Evolutionary conservation across 2,113 vertebrate species (phyloP).

Genomic region (Corynorhinus townsendii): DNA sequence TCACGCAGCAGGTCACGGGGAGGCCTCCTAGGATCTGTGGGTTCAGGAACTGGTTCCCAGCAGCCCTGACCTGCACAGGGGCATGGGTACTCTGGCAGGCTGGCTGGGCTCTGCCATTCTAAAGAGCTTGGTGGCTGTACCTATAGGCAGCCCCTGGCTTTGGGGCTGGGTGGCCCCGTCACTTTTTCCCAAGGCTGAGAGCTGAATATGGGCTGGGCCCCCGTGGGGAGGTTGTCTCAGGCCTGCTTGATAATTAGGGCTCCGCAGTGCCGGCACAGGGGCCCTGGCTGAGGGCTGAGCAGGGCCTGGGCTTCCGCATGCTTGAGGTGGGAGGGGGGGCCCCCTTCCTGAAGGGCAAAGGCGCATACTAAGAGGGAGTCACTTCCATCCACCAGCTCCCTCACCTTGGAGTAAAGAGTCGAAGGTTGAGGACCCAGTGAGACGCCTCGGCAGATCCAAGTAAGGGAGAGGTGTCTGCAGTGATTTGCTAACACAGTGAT

Average conservation of each 20-base stretch:
- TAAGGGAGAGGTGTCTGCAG: background rate
- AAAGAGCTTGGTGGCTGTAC: background rate
- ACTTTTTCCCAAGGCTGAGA: background rate
- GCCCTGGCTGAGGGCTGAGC: background rate
- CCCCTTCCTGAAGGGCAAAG: background rate
- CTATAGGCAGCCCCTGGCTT: background rate
- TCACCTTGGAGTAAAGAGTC: background rate
- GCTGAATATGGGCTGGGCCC: background rate
- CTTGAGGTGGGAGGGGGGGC: too few species aligned
- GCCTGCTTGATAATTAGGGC: background rate
- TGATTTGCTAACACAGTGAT: background rate
- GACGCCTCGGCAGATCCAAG: too few species aligned
- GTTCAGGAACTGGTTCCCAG: background rate
- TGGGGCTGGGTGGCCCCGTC: background rate
- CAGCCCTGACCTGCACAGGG: background rate
- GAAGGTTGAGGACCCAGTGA: background rate
- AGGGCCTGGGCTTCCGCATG: background rate
- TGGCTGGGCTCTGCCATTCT: background rate
- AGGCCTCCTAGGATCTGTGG: background rate
- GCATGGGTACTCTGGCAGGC: background rate
- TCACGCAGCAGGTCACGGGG: background rate
- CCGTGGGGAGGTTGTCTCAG: too few species aligned
- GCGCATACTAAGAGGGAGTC: too few species aligned
- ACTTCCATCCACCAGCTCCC: background rate
- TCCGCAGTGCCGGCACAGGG: rapidly evolving